Evolutionary conservation across 2,888 invertebrate species (phyloP).

Genomic region (Pachydiplax longipennis): DNA sequence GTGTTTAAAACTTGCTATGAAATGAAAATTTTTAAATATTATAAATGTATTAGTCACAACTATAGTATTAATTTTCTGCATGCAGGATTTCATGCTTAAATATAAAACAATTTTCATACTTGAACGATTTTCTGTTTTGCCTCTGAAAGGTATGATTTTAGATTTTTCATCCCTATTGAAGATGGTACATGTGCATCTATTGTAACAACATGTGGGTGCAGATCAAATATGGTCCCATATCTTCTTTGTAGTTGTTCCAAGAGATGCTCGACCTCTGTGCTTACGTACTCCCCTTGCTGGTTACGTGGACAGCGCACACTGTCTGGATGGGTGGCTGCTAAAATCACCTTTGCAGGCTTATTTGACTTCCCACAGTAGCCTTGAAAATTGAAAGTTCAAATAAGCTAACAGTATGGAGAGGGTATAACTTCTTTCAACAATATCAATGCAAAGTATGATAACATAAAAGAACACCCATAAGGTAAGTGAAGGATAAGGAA

Average conservation of each 20-base stretch:
- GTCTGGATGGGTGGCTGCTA: constrained; percentile 72
- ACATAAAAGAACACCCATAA: background rate
- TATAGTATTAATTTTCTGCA: constrained; percentile 1
- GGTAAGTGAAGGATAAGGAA: background rate
- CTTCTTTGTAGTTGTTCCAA: constrained; percentile 60
- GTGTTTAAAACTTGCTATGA: background rate
- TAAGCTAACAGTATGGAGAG: background rate
- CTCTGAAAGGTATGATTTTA: constrained; percentile 65
- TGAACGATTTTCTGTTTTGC: constrained; percentile 64
- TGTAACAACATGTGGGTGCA: constrained; percentile 66
- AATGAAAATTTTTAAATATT: background rate
- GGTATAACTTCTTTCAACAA: background rate
- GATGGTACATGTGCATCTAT: constrained; percentile 70
- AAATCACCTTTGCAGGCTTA: constrained; percentile 63
- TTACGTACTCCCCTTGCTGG: constrained; percentile 66
- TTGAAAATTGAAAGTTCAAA: constrained; percentile 55
- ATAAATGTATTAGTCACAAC: background rate
- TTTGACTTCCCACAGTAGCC: constrained; percentile 67
- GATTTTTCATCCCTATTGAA: constrained; percentile 68
- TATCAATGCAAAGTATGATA: background rate
- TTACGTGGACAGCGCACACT: constrained; percentile 63
- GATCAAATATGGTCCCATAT: constrained; percentile 66
- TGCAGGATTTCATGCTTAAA: background rate
- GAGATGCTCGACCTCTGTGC: constrained; percentile 64
- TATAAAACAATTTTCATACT: constrained; percentile 56